Conservation (phyloP, 1,140 invertebrate species). For the Oryctes rhinoceros region DNA sequence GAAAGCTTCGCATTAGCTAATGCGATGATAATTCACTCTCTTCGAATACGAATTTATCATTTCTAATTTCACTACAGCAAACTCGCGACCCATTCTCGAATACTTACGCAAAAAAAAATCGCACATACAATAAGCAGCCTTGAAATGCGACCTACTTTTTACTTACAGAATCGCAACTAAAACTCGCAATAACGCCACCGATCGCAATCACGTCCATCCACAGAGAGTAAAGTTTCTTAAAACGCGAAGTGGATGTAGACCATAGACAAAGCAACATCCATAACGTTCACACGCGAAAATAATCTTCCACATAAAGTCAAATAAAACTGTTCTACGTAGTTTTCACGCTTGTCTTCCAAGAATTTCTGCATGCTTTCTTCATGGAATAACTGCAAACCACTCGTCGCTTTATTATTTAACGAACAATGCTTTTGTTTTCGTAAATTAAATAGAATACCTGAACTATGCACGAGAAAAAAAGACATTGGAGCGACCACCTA, state of each 20-base stretch:
- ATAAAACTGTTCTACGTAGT: slow-evolving; percentile 4
- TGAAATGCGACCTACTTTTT: slow-evolving; percentile 8
- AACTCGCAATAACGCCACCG: neutral
- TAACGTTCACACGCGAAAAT: neutral
- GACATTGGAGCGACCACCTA: slow-evolving; percentile 19
- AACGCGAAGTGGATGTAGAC: no score
- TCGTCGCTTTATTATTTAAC: slow-evolving; percentile 1
- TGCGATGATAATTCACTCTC: no score
- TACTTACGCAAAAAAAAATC: neutral
- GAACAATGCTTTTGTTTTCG: slow-evolving; percentile 23
- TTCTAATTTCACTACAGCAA: neutral
- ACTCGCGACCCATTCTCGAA: neutral
- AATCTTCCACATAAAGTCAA: neutral
- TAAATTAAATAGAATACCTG: slow-evolving; percentile 30
- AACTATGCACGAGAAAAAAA: slow-evolving; percentile 11
- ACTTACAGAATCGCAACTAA: neutral
- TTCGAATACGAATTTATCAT: no score
- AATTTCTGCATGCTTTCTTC: slow-evolving; percentile 26
- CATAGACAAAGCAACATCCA: neutral
- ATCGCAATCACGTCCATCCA: neutral
- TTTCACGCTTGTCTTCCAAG: neutral
- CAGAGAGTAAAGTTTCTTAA: neutral
- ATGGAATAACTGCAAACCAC: neutral
- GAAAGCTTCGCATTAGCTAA: no score
- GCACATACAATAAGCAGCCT: neutral